phyloP scores from a whole-genome alignment of 2,888 invertebrate genomes.

The Hyposoter didymator region DNA sequence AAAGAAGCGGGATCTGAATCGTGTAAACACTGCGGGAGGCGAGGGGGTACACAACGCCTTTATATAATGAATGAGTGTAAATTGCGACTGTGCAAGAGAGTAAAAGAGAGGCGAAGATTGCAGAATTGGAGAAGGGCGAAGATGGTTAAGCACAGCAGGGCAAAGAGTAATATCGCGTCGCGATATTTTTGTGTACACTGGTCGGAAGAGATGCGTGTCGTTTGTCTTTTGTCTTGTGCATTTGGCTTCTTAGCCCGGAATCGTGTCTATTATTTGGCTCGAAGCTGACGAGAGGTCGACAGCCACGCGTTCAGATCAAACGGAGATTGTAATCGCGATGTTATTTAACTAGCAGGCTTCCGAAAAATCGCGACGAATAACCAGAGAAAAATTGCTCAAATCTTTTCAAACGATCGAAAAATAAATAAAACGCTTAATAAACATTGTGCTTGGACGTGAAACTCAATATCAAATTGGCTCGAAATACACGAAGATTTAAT shows the following conservation, averaged over 20 bases:
- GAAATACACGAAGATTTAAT: too few species aligned
- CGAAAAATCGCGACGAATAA: background rate
- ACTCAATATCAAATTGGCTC: background rate
- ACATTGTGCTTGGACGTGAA: background rate
- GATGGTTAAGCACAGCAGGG: background rate
- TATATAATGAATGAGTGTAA: conserved; percentile 82
- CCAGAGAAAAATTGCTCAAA: background rate
- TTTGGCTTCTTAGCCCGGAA: conserved; percentile 33
- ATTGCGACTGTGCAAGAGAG: conserved; percentile 66
- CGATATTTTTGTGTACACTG: background rate
- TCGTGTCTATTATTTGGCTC: conserved; percentile 58
- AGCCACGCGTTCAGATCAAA: conserved; percentile 30
- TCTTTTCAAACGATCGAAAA: background rate
- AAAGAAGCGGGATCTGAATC: conserved; percentile 71
- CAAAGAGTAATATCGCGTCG: conserved; percentile 13
- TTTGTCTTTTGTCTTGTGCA: conserved; percentile 29
- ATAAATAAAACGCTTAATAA: background rate
- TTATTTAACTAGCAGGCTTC: background rate
- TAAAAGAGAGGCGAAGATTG: conserved; percentile 18
- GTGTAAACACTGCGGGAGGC: conserved; percentile 76
- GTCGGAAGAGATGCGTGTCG: background rate
- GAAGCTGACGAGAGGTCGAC: conserved; percentile 57
- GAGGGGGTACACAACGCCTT: conserved; percentile 71
- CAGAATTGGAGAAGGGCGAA: background rate
- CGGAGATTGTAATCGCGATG: background rate